Evolutionary conservation across 2,113 vertebrate species (phyloP).

Genomic region (Phyllopteryx taeniolatus): DNA sequence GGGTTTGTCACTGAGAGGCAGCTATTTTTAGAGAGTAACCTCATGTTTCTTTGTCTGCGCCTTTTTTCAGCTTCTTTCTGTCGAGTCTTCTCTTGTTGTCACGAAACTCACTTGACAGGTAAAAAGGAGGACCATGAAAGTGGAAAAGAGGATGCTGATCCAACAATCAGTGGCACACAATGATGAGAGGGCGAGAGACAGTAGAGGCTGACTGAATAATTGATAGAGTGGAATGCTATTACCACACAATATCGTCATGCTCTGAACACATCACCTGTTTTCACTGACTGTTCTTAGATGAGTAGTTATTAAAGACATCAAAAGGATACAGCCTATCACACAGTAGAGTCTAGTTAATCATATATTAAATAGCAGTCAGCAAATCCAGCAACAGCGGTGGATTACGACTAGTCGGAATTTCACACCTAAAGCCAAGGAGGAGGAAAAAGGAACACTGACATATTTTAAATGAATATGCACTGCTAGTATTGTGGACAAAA

Average conservation of each 20-base stretch:
- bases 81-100: slow-evolving; percentile 21
- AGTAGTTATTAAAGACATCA: slow-evolving; percentile 35
- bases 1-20: slow-evolving; percentile 34
- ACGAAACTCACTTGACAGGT: slow-evolving; percentile 40
- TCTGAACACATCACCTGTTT: slow-evolving; percentile 53
- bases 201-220: slow-evolving; percentile 57
- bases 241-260: slow-evolving; percentile 46
- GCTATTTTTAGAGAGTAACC: slow-evolving; percentile 59
- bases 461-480: slow-evolving; percentile 8
- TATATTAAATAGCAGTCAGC: slow-evolving; percentile 19
- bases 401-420: slow-evolving; percentile 17
- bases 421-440: slow-evolving; percentile 13
- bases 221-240: slow-evolving; percentile 50
- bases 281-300: slow-evolving; percentile 40
- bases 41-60: slow-evolving; percentile 28
- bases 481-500: not conserved
- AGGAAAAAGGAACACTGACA: slow-evolving; percentile 11
- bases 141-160: slow-evolving; percentile 20
- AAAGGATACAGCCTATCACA: slow-evolving; percentile 1
- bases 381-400: slow-evolving; percentile 15
- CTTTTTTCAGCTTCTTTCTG: slow-evolving; percentile 28
- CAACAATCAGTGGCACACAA: slow-evolving; percentile 50
- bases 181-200: slow-evolving; percentile 42
- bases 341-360: slow-evolving; percentile 12
- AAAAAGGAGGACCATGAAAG: slow-evolving; percentile 17